Base-by-base conservation (phyloP, 2,888 invertebrate genomes). In the Hyposoter dolosus region DNA sequence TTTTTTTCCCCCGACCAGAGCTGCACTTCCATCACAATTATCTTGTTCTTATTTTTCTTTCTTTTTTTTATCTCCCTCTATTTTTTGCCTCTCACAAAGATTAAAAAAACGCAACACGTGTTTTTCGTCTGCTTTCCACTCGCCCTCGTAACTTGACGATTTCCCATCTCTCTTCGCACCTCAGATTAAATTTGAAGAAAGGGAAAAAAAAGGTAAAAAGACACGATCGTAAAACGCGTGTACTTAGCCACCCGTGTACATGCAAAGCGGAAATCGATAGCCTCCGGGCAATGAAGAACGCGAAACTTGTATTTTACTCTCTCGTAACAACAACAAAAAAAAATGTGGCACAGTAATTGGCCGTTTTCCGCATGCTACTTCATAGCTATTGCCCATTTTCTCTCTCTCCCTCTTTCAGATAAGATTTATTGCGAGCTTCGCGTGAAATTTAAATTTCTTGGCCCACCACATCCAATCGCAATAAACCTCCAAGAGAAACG, bases 231-330 rank as follows among this genome's bases (percentile, higher is more conserved):
- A 83, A 85, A 83, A 80, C 40, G 75, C 80, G 74, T 60, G 69
- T 82, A 79, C 79, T 79, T 85, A 79, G 53, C 53, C 74, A 63
- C 65, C 56, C 72, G 85, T 85, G 80, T 83, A 83, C 85, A 80
- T 80, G 85, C 83, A 83, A 85, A 85, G 23, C 85, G 80, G 85
- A 83, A 83, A 83, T 74, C 78, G 83, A 85, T 85, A 83, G 85
- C 85, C 85, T 47, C 80, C 76, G 65, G 85, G 76, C 77, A 65
- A 65, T 60, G 43, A 65, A 63, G 56, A 68, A 72, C 53, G 63
- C 56, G 66, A 68, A 45, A 60, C 45, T 10, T 19, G 65, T 53
- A 23, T 74, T 50, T 74, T 43, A 53, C 72, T 66, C 47, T 63
- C 74, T 65, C 65, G 72, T 65, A 65, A 63, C 10, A 35, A 47